Evolutionary conservation across 2,888 invertebrate species (phyloP), one percentile per base, ranked within the genome.

Genomic region (Leptothorax acervorum): DNA sequence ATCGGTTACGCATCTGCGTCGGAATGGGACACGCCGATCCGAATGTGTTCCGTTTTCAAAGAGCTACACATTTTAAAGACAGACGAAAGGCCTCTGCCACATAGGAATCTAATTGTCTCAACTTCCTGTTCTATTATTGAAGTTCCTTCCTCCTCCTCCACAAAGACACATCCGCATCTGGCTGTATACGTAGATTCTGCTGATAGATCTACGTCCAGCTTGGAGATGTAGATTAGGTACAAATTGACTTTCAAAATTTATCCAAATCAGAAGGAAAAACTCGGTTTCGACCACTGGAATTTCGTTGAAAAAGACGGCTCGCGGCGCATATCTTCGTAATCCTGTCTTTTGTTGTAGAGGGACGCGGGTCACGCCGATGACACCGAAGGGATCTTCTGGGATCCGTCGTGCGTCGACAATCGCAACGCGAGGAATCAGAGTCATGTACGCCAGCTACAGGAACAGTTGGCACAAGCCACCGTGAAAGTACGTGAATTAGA

Each of bases 381-480:
- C 1, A 90, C 89, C 31, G 93, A 90, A 39, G 92, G 89, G 15
- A 93, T 94, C 84, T 95, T 94, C 87, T 95, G 95, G 95, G 95
- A 95, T 63, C 92, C 92, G 57, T 87, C 93, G 5, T 84, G 86
- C 45, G 62, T 88, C 18, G 92, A 91, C 75, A 92, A 86, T 85
- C 92, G 91, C 4, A 92, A 92, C 8, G 82, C 88, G 0, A 92
- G 87, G 68, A 90, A 83, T 66, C 91, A 91, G 51, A 93, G 91
- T 68, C 92, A 93, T 28, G 84, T 86, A n/a, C 90, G 90, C 15
- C 86, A 91, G 2, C 86, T 94, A 48, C 94, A 94, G 83, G 94
- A 95, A 71, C 92, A 94, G 82, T 87, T 95, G 76, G 92, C 92
- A 28, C 93, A 94, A 86, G 94, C 95, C 94, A 91, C 95, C 94